A percentile compares a stretch with the other conserved stretches of the same genome.
Conservation (phyloP, 2,888 invertebrate species). For the Drosophila gaucha region DNA sequence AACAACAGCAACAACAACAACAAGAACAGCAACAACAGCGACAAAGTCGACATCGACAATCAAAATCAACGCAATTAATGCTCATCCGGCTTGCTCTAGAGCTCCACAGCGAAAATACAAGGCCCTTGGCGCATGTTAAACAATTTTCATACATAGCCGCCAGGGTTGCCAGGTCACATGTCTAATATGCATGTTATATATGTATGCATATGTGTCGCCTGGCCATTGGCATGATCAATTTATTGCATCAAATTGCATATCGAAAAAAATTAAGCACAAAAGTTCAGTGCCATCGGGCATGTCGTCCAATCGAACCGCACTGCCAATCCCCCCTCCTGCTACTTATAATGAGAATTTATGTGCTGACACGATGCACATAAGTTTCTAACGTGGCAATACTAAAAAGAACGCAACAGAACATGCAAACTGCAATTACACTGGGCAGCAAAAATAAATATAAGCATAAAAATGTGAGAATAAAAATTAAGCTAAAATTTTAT, state of each 20-base stretch:
- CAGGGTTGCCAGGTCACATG: constrained; percentile 39
- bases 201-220: constrained; percentile 16
- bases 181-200: constrained; percentile 16
- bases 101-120: constrained; percentile 8
- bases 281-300: constrained; percentile 78
- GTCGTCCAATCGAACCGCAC: constrained; percentile 42
- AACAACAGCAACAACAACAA: constrained; percentile 26
- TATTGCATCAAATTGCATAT: constrained; percentile 62
- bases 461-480: too few relatives aligned
- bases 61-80: constrained; percentile 82
- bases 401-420: constrained; percentile 61
- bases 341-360: constrained; percentile 75
- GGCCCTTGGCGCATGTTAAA: constrained; percentile 36
- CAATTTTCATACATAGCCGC: constrained; percentile 17
- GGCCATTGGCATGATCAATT: constrained; percentile 61
- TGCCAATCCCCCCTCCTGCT: constrained; percentile 15
- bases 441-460: constrained; percentile 10
- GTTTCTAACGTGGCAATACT: constrained; percentile 38
- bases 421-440: constrained; percentile 70
- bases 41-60: constrained; percentile 57
- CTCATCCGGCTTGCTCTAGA: constrained; percentile 72
- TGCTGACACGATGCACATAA: constrained; percentile 69
- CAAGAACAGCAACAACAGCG: constrained; percentile 38
- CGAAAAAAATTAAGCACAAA: constrained; percentile 78
- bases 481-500: neutral